Percentiles rank a stretch among this genome's conserved stretches.
phyloP scores from a whole-genome alignment of 2,888 invertebrate species.

The Phasia obesa region DNA sequence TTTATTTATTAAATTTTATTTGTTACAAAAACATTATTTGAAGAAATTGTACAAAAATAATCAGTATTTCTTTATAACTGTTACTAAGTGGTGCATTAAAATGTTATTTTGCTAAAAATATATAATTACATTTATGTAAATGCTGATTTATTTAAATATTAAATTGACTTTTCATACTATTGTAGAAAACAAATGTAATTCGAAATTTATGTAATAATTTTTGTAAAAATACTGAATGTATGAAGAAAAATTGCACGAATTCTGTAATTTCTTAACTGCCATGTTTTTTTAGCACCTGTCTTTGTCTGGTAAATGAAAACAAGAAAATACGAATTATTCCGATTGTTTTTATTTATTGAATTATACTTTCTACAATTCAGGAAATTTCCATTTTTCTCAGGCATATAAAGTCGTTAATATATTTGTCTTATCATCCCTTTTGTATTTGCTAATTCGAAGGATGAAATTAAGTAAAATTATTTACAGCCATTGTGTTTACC shows the following conservation, averaged over 20 bases:
- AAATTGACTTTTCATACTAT: background rate
- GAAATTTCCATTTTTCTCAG: background rate
- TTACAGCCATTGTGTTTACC: too few relatives aligned
- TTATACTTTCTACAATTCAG: background rate
- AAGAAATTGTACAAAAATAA: too few relatives aligned
- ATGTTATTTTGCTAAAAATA: constrained; percentile 17
- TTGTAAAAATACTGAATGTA: constrained; percentile 13
- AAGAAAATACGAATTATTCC: background rate
- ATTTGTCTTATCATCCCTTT: constrained; percentile 7
- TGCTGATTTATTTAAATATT: background rate
- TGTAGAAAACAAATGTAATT: background rate
- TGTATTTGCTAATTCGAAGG: constrained; percentile 1
- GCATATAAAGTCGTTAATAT: constrained; percentile 35
- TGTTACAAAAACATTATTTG: too few relatives aligned
- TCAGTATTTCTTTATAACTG: constrained; percentile 13
- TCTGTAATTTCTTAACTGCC: background rate
- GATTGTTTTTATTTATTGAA: background rate
- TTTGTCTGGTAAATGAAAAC: constrained; percentile 25
- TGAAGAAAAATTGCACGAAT: constrained; percentile 33
- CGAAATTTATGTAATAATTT: constrained; percentile 62
- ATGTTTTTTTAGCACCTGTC: constrained; percentile 17
- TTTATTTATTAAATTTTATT: too few relatives aligned
- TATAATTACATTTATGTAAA: constrained; percentile 1
- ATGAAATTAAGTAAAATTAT: too few relatives aligned
- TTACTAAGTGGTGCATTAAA: constrained; percentile 62